Evolutionary conservation across 2,888 invertebrate genomes (phyloP).

Genomic region (Azorinus chamasolen): DNA sequence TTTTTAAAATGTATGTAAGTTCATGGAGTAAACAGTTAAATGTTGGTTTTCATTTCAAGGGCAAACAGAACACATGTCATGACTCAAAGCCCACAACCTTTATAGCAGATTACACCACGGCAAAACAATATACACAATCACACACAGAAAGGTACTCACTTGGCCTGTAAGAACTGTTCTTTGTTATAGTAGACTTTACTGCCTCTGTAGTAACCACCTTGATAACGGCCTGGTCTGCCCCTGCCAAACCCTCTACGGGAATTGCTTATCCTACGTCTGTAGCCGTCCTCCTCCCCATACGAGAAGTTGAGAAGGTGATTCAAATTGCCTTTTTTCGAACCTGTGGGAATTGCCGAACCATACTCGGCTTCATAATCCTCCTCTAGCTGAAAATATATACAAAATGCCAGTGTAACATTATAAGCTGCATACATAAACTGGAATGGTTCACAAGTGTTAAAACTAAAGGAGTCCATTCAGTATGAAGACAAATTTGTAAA

Average conservation of each 20-base stretch:
- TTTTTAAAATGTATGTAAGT: no score
- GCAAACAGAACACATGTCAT: no score
- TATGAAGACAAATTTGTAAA: background rate
- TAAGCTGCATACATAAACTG: no score
- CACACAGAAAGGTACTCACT: slow-evolving; percentile 90
- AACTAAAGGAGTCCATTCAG: no score
- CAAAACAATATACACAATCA: no score
- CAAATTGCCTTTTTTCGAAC: slow-evolving; percentile 93
- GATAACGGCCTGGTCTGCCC: slow-evolving; percentile 46
- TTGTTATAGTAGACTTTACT: slow-evolving; percentile 91
- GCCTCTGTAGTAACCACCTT: slow-evolving; percentile 60
- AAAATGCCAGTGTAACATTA: no score
- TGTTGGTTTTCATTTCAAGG: no score
- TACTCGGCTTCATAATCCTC: slow-evolving; percentile 88
- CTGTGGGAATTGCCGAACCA: slow-evolving; percentile 93
- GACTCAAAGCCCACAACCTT: no score
- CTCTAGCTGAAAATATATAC: slow-evolving; percentile 77
- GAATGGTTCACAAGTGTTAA: no score
- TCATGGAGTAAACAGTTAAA: no score
- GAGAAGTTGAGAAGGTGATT: slow-evolving; percentile 98
- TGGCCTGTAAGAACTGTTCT: slow-evolving; percentile 97
- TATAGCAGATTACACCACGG: no score
- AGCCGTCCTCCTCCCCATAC: slow-evolving; percentile 88
- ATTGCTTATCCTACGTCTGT: slow-evolving; percentile 47
- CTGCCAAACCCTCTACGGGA: slow-evolving; percentile 54